phyloP scores from a whole-genome alignment of 2,113 vertebrate genomes.

The Cricetomys ansorgei region DNA sequence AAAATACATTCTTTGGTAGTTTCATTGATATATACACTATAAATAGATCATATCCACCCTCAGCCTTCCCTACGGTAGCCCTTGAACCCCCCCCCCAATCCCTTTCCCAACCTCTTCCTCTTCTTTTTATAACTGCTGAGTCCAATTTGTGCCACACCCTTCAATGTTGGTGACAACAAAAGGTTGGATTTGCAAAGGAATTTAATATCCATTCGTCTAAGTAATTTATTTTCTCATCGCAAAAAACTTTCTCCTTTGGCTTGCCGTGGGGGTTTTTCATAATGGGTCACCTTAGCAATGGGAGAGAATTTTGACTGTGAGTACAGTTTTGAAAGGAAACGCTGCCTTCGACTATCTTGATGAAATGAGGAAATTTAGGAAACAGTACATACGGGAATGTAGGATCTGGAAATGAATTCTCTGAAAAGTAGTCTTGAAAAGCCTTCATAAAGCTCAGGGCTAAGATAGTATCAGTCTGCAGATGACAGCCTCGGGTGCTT shows the following conservation, averaged over 20 bases:
- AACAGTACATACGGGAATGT: background rate
- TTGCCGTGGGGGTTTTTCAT: background rate
- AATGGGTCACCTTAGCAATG: background rate
- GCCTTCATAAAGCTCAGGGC: background rate
- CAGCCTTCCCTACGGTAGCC: background rate
- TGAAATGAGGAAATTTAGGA: background rate
- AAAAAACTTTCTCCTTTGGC: constrained; percentile 37
- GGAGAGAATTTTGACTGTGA: constrained; percentile 21
- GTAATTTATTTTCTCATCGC: constrained; percentile 18
- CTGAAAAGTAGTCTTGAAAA: constrained; percentile 37
- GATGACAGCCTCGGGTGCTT: background rate
- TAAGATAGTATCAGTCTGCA: background rate
- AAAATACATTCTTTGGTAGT: background rate
- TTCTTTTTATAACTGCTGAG: background rate
- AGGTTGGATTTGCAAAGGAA: constrained; percentile 30
- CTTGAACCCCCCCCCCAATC: background rate
- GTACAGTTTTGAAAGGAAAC: constrained; percentile 20
- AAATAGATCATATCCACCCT: background rate
- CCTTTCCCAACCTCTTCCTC: background rate
- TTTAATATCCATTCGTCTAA: background rate
- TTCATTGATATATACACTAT: background rate
- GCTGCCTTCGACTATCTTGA: constrained; percentile 9
- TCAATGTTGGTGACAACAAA: constrained; percentile 36
- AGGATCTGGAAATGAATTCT: constrained; percentile 22
- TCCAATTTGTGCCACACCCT: background rate